Conservation (phyloP, 2,888 invertebrate species). For the Pachymerium ferrugineum region DNA sequence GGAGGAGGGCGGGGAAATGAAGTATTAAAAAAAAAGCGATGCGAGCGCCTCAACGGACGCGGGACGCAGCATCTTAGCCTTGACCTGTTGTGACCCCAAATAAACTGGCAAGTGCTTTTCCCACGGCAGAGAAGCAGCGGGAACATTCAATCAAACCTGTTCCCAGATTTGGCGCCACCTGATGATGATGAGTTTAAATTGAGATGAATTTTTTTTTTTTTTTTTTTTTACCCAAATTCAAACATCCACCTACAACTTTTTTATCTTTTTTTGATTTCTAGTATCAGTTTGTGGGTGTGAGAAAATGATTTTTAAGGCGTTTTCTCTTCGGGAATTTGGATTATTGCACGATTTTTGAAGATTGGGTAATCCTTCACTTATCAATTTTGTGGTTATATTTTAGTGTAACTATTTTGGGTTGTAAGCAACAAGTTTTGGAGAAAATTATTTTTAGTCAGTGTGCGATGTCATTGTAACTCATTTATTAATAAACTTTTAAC, state of each 20-base stretch:
- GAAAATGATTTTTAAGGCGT: too few species aligned
- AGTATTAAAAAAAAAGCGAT: neutral
- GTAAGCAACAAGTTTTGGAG: too few species aligned
- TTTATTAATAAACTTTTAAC: too few species aligned
- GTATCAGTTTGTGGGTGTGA: too few species aligned
- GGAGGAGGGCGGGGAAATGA: neutral
- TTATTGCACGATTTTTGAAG: too few species aligned
- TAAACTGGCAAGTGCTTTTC: conserved; percentile 30
- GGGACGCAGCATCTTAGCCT: conserved; percentile 32
- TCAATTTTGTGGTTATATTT: too few species aligned
- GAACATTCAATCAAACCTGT: conserved; percentile 32
- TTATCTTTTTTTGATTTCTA: neutral
- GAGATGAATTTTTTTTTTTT: neutral
- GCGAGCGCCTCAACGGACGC: neutral
- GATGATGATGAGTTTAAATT: conserved; percentile 1
- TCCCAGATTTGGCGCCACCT: conserved; percentile 29
- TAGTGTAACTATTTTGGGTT: too few species aligned
- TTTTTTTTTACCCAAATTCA: neutral
- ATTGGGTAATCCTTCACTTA: too few species aligned
- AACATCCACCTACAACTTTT: neutral
- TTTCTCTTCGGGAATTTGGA: too few species aligned
- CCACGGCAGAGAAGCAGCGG: conserved; percentile 16
- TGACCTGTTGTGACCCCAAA: conserved; percentile 31
- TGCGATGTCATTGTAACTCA: too few species aligned
- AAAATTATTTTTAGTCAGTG: too few species aligned